Evolutionary conservation across 2,113 vertebrate species (phyloP).

Genomic region (Sinocyclocheilus anophthalmus): DNA sequence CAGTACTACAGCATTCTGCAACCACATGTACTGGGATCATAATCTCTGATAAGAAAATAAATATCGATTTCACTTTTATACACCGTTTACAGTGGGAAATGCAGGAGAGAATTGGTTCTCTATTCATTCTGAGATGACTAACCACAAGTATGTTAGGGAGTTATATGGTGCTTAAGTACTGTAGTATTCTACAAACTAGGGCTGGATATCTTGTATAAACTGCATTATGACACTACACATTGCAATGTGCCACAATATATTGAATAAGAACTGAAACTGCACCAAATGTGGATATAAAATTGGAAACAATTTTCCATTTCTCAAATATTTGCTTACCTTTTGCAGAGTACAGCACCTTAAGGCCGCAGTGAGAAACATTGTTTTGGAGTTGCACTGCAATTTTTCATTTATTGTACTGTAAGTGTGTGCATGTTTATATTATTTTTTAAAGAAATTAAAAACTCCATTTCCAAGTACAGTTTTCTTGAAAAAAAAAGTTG

Average conservation of each 20-base stretch:
- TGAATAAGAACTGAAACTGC: not conserved
- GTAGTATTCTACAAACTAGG: not conserved
- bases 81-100: constrained; percentile 57
- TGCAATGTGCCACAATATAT: not conserved
- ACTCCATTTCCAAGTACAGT: no score
- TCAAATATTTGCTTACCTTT: not conserved
- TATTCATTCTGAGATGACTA: constrained; percentile 6
- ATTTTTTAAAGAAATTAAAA: no score
- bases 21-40: not conserved
- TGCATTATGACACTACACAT: not conserved
- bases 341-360: not conserved
- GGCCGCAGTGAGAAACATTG: not conserved
- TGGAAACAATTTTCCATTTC: not conserved
- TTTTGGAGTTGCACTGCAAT: not conserved
- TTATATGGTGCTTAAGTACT: constrained; percentile 5
- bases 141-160: not conserved
- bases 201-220: not conserved
- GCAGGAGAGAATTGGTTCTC: constrained; percentile 55
- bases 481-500: no score
- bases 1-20: constrained; percentile 25
- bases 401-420: not conserved
- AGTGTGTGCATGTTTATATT: no score
- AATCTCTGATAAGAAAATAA: constrained; percentile 68
- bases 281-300: not conserved
- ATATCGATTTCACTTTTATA: constrained; percentile 72